phyloP scores from a whole-genome alignment of 2,888 invertebrate genomes.

The Platycheirus rosarum region DNA sequence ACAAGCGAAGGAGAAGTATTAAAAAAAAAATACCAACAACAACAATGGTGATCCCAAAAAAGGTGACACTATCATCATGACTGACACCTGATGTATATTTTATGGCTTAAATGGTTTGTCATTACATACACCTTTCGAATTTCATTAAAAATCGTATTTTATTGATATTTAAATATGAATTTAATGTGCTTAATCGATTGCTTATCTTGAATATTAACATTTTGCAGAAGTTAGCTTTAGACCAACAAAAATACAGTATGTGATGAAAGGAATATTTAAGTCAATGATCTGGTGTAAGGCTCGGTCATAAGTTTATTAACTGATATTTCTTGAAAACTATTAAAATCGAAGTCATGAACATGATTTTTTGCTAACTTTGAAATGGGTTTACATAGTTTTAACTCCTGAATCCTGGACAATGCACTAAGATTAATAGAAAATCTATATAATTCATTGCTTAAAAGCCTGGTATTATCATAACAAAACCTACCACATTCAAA shows the following conservation, averaged over 20 bases:
- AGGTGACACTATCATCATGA: constrained; percentile 69
- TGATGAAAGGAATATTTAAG: too few relatives aligned
- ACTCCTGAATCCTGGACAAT: too few relatives aligned
- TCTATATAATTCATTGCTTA: too few relatives aligned
- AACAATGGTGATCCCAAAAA: constrained; percentile 55
- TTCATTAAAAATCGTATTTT: constrained; percentile 63
- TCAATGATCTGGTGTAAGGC: too few relatives aligned
- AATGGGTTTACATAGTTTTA: too few relatives aligned
- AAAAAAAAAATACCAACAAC: constrained; percentile 25
- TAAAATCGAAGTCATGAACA: too few relatives aligned
- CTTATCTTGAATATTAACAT: constrained; percentile 65
- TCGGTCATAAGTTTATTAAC: too few relatives aligned
- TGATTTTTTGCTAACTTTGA: too few relatives aligned
- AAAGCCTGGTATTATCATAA: too few relatives aligned
- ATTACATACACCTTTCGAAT: constrained; percentile 70
- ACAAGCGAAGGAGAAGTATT: constrained; percentile 42
- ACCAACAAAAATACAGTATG: constrained; percentile 9
- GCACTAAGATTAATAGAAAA: too few relatives aligned
- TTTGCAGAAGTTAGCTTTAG: constrained; percentile 42
- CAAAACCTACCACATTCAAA: too few relatives aligned
- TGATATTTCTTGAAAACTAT: too few relatives aligned
- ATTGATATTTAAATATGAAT: constrained; percentile 71
- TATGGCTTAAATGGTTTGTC: constrained; percentile 72
- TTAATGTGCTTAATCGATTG: constrained; percentile 64
- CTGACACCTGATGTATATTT: constrained; percentile 73